A percentile compares a stretch with the other conserved stretches of the same genome.
phyloP scores from a whole-genome alignment of 2,113 vertebrate species.

The Microcebus ravelobensis region DNA sequence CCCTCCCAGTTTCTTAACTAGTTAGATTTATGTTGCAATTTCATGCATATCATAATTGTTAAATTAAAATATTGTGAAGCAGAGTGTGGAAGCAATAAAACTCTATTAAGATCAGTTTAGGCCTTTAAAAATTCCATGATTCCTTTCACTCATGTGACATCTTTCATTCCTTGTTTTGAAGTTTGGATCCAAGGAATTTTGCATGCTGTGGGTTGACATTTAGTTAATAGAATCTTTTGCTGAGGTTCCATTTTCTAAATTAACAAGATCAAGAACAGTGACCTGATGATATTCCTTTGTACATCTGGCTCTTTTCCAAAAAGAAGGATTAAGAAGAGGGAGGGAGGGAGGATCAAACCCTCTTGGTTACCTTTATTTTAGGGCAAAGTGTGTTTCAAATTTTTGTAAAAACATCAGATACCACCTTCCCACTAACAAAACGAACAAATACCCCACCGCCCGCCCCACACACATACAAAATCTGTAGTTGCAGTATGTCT shows the following conservation, averaged over 20 bases:
- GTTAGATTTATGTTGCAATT: slow-evolving; percentile 55
- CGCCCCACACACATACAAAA: not conserved
- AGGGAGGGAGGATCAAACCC: not conserved
- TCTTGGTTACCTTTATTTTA: slow-evolving; percentile 28
- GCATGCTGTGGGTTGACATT: slow-evolving; percentile 72
- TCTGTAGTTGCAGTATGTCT: not conserved
- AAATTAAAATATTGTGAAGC: slow-evolving; percentile 73
- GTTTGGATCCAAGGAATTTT: slow-evolving; percentile 73
- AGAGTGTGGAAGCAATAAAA: slow-evolving; percentile 78
- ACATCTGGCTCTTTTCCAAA: slow-evolving; percentile 71
- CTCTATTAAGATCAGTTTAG: slow-evolving; percentile 67
- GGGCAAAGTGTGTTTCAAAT: not conserved
- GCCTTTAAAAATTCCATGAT: slow-evolving; percentile 60
- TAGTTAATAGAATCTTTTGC: slow-evolving; percentile 76
- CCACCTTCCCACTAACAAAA: slow-evolving; percentile 7
- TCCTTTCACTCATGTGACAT: slow-evolving; percentile 68
- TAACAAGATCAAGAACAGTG: slow-evolving; percentile 79
- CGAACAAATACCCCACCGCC: not conserved
- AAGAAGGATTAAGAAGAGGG: not conserved
- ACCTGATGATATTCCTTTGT: slow-evolving; percentile 72
- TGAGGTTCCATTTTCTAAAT: slow-evolving; percentile 74
- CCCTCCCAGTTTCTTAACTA: slow-evolving; percentile 45
- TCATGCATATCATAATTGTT: slow-evolving; percentile 63
- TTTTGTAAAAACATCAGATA: slow-evolving; percentile 34
- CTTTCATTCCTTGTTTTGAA: slow-evolving; percentile 67